Evolutionary conservation across 2,113 vertebrate species (phyloP), one percentile per base, ranked within the genome.

Genomic region (Prunella fulvescens): DNA sequence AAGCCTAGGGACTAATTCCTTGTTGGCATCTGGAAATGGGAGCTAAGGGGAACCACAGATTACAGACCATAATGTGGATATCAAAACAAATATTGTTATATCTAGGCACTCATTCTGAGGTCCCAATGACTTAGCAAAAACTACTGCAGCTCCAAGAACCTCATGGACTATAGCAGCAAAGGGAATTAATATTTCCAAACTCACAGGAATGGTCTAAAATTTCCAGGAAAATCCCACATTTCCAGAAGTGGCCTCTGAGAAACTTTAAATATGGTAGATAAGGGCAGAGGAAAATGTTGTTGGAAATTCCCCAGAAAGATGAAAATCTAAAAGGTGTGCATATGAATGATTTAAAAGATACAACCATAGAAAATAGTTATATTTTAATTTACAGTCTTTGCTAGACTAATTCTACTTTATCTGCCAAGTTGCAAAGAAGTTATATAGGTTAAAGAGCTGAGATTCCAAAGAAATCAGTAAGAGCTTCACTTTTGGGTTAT

Each of bases 341-440:
- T 54, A 20, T 40, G 25, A 71, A 51, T 7, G 6, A 65, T 19
- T 70, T 71, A 39, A 90, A 82, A 91, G 12, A 31, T 29, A 24
- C 1, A 24, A 9, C 25, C 9, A 62, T 14, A 3, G 37, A 47
- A 61, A 9, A 56, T 4, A 31, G 1, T 7, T 54, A 2, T 3
- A 19, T 35, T 31, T 53, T 50, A 57, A 65, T n/a, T 71, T 71
- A 31, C 4, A 28, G 6, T 45, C 29, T 80, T 64, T 61, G 7
- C 4, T 48, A 24, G 17, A 42, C 12, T 70, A 87, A 61, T 65
- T 23, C 12, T 70, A 50, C 6, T 19, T 15, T 42, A 12, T 87
- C 25, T 69, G n/a, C 7, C 10, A 7, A 76, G 14, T 15, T 33
- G 17, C 3, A 18, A 13, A 61, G 24, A 67, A 57, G 54, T 57